Base-by-base conservation (phyloP, 2,113 vertebrate genomes). In the Lethenteron reissneri region DNA sequence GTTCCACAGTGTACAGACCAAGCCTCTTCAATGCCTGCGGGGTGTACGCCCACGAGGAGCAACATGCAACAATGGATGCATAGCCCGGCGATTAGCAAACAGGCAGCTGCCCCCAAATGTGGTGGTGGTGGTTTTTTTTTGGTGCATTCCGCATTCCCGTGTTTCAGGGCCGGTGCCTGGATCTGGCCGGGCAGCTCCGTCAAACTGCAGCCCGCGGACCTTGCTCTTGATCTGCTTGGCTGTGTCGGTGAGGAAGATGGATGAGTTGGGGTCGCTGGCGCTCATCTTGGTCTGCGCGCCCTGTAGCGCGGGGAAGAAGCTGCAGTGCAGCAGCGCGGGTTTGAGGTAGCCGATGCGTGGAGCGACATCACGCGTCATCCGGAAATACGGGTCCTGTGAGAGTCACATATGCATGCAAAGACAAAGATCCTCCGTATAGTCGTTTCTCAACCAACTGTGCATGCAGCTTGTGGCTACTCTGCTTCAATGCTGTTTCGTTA, bases 201-300 rank as follows among this genome's bases (percentile, higher is more conserved):
- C 41, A 41, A 41, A 41, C 41, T 41, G 41, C 41, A 41, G 19
- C 1, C 3, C 2, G 9, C 74, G 78, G 78, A 95, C 94, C 89
- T 99, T 99, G 77, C 81, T 88, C 79, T 95, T 99, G 76, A 97
- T 95, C 81, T 99, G 90, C 75, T 95, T 99, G 74, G 90, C 78
- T 0, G 91, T 85, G 80, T 99, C 94, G 0, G 86, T 97, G 74
- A 99, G 89, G 81, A 96, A 97, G 78, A 99, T 94, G 56, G 92
- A 91, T 25, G 94, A 88, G 77, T 92, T 96, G 41, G 89, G 78
- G 15, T 99, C 91, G 5, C 94, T 99, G 78, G 92, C 87, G 2
- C 90, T 95, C 94, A 99, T 97, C 79, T 99, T 97, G 72, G 91
- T 97, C 78, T 95, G 94, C 5, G 92, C 92, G 13, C 94, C 92